phyloP scores from a whole-genome alignment of 2,888 invertebrate genomes.

The Eupithecia subfuscata region DNA sequence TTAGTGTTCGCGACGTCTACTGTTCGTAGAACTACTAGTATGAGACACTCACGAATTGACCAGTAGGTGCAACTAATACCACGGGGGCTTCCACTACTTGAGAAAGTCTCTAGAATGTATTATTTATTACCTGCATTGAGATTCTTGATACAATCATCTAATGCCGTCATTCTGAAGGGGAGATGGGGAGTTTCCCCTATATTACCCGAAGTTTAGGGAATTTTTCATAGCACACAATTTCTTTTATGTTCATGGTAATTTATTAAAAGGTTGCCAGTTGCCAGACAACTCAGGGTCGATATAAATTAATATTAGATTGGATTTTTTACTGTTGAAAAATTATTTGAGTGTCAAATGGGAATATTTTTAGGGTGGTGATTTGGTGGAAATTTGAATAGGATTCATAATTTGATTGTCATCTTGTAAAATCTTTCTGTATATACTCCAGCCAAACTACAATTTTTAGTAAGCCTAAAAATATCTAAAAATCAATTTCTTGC shows the following conservation, averaged over 20 bases:
- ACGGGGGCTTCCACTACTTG: constrained; percentile 13
- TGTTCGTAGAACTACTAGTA: no score
- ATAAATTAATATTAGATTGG: constrained; percentile 44
- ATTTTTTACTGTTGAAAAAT: constrained; percentile 37
- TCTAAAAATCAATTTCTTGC: no score
- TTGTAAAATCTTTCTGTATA: neutral
- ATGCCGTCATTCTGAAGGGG: constrained; percentile 55
- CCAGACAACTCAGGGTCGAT: constrained; percentile 33
- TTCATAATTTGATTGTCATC: neutral
- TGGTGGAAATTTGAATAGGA: constrained; percentile 12
- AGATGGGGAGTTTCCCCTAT: constrained; percentile 16
- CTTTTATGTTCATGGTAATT: constrained; percentile 66
- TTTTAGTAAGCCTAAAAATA: no score
- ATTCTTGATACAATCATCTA: constrained; percentile 50
- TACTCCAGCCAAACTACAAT: no score
- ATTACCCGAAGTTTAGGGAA: constrained; percentile 3
- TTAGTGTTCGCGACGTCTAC: no score
- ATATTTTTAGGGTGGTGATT: neutral
- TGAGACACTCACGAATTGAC: neutral
- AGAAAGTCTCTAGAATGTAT: constrained; percentile 35
- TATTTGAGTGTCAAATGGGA: constrained; percentile 32
- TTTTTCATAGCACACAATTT: constrained; percentile 51
- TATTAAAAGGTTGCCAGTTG: constrained; percentile 65
- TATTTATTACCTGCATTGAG: constrained; percentile 45
- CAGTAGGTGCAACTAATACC: neutral